Conservation (phyloP, 2,113 vertebrate species). For the Pungitius pungitius region DNA sequence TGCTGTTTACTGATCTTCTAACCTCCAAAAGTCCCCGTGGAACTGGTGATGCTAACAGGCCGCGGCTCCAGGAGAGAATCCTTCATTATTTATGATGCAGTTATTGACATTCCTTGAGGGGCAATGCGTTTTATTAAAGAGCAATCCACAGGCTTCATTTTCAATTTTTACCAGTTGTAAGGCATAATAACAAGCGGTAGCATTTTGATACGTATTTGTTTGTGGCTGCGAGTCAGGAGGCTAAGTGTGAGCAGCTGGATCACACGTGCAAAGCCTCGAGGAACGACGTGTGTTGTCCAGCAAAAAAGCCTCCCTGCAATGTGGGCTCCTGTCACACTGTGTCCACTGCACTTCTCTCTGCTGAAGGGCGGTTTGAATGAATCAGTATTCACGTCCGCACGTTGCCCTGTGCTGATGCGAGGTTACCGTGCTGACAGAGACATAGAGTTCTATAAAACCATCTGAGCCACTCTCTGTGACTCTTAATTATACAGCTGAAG, state of each 20-base stretch:
- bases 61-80: not conserved
- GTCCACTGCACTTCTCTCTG: constrained; percentile 53
- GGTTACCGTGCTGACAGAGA: constrained; percentile 59
- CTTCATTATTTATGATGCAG: constrained; percentile 30
- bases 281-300: constrained; percentile 24
- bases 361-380: constrained; percentile 36
- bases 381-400: constrained; percentile 69
- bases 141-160: not conserved
- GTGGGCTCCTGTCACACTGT: constrained; percentile 38
- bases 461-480: constrained; percentile 43
- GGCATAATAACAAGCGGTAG: constrained; percentile 5
- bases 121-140: not conserved
- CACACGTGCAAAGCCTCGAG: constrained; percentile 30
- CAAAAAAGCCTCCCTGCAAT: constrained; percentile 48
- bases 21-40: constrained; percentile 7
- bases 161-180: not conserved
- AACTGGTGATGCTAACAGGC: not conserved
- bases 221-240: not conserved
- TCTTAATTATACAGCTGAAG: constrained; percentile 65
- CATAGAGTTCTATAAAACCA: constrained; percentile 43
- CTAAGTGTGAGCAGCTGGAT: not conserved
- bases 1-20: constrained; percentile 30
- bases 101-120: not conserved
- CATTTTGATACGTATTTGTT: constrained; percentile 15
- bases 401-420: constrained; percentile 27